Evolutionary conservation across 1,140 invertebrate species (phyloP), one percentile per base, ranked within the genome.

Genomic region (Chelonus insularis): DNA sequence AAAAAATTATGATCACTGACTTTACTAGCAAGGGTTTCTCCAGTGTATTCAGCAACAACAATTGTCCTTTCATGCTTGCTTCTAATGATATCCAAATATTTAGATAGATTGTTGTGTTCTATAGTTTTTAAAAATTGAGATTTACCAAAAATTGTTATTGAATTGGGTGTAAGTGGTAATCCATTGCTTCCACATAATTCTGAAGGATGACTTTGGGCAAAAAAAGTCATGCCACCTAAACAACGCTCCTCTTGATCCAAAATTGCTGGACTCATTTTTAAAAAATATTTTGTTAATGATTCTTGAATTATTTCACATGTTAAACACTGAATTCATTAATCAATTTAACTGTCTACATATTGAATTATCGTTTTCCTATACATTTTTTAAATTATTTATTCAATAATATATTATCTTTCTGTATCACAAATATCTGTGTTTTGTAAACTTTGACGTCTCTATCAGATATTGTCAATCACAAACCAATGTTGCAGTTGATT

Each of bases 161-260:
- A 97, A 82, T 97, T 97, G 14, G 95, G 95, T 1, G 96, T 98
- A 8, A 98, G 80, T 0, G 96, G 96, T 29, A 98, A 82, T 11
- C 96, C 96, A 84, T 98, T 98, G 57, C 91, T 94, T 6, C 95
- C 96, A 82, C 96, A 98, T 56, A 90, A 88, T 82, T 98, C 95
- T 60, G 90, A 89, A 36, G 93, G 90, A 80, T 97, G 93, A 72
- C 88, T 88, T 71, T 89, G 90, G 0, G 95, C 94, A 82, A 96
- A 95, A 79, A 94, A 96, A 45, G 94, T 96, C 68, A 90, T 88
- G 18, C 91, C 91, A 23, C 92, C 93, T 73, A 96, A 89, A 70
- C 86, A 82, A 62, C 78, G 72, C 37, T 81, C 76, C 59, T 81
- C 77, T 56, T 71, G 75, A 56, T 80, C 78, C 64, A 82, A 64